phyloP scores from a whole-genome alignment of 2,797 vertebrate species.

The Phrynocephalus guinanensis region DNA sequence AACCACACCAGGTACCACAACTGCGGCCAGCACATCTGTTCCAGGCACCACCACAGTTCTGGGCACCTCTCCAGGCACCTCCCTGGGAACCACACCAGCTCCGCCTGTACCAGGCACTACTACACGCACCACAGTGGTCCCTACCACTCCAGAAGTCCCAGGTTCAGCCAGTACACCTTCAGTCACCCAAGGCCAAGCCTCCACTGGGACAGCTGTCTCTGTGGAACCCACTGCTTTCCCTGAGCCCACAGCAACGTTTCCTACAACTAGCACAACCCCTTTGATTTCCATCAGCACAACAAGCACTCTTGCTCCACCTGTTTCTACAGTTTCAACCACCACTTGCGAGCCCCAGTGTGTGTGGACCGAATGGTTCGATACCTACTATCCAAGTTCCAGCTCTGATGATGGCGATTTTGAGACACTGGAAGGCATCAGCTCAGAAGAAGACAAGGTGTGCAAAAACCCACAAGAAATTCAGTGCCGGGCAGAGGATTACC shows the following conservation, averaged over 20 bases:
- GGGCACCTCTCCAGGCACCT: too few species aligned
- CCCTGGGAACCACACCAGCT: too few species aligned
- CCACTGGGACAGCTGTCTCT: not conserved
- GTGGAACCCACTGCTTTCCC: not conserved
- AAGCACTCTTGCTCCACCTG: too few species aligned
- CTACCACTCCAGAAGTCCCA: too few species aligned
- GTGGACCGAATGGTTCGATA: conserved; percentile 16
- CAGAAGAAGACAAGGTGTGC: not conserved
- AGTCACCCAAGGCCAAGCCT: not conserved
- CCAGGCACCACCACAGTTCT: too few species aligned
- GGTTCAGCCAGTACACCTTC: not conserved
- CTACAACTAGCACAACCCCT: not conserved
- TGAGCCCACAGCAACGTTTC: not conserved
- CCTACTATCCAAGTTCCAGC: not conserved
- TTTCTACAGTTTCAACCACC: too few species aligned
- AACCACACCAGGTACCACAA: too few species aligned
- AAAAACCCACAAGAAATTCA: conserved; percentile 26
- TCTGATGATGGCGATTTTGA: conserved; percentile 22
- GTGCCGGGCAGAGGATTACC: conserved; percentile 53
- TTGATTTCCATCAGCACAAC: not conserved
- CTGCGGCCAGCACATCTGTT: too few species aligned
- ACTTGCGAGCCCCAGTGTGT: fast-evolving
- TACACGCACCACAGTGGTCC: too few species aligned
- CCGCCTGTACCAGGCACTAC: too few species aligned
- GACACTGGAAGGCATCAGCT: conserved; percentile 23